These are phyloP conservation scores for Equus przewalskii DNA, from an alignment of 2,113 vertebrate species.

Conservation along the genomic window DNA sequence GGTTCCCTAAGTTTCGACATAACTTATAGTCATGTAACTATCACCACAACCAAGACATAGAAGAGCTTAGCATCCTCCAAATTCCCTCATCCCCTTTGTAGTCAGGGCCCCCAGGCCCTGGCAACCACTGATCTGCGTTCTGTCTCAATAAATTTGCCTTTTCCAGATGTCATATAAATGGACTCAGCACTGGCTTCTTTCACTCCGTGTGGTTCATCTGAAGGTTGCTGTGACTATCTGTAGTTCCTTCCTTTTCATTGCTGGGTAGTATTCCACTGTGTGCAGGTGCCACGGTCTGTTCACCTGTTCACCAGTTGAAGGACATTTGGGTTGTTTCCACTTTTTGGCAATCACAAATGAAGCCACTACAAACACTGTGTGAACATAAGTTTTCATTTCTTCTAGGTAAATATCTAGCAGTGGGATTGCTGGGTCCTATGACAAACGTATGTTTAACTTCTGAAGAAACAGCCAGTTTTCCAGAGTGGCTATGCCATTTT, in stretches of 20 bases:
- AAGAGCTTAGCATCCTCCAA: not conserved
- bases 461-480: not conserved
- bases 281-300: too few relatives aligned
- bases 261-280: not conserved
- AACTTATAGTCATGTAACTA: not conserved
- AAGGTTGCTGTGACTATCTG: not conserved
- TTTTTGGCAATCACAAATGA: not conserved
- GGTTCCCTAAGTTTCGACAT: not conserved
- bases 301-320: not conserved
- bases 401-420: not conserved
- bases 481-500: not conserved
- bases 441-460: not conserved
- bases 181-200: not conserved
- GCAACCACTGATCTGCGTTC: not conserved
- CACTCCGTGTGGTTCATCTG: not conserved
- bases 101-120: not conserved
- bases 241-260: not conserved
- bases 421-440: not conserved
- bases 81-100: not conserved
- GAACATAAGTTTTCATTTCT: not conserved
- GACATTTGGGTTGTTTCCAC: not conserved
- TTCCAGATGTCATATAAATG: not conserved
- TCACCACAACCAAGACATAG: not conserved
- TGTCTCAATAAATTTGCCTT: not conserved
- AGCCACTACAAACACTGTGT: not conserved